Evolutionary conservation across 1,140 invertebrate species (phyloP), one percentile per base, ranked within the genome.

Genomic region (Drosophila ogumai): DNA sequence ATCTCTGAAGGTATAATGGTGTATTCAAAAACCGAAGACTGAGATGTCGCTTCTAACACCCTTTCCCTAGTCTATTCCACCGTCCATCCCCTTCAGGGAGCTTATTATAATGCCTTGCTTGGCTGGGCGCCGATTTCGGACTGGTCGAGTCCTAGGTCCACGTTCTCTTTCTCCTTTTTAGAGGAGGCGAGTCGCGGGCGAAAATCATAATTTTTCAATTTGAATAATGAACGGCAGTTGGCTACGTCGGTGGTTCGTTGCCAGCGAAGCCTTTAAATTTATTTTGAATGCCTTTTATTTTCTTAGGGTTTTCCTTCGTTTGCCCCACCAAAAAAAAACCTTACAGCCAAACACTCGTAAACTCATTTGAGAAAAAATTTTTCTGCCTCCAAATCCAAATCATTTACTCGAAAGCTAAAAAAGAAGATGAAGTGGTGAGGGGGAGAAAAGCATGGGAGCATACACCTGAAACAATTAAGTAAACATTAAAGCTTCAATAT

Each of bases 161-260:
- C 28, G n/a, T 50, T 15, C 49, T n/a, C 19, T 10, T 10, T 32
- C 25, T 31, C 10, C 34, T 54, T 22, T 47, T 78, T 50, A 75
- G 61, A 85, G 68, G 60, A 49, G 28, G 28, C 55, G 57, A 81
- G 50, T 71, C 60, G 75, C 63, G 59, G 72, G 84, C 82, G 68
- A 82, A 85, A 90, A 85, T 90, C 81, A 90, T 90, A 90, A 90
- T 90, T 90, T 90, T 90, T 90, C 85, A 90, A 90, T 90, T 90
- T 90, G 81, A 90, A 90, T 90, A 90, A 90, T 90, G 85, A 90
- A 79, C 78, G 58, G 59, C 74, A 57, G 72, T 81, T 61, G 75
- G 61, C 52, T 72, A 57, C 58, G 64, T 73, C 38, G 36, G 64
- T 31, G 50, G 54, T 58, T 72, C 61, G 52, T 66, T 66, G 61